Percentiles rank a stretch among this genome's conserved stretches.
These are phyloP conservation scores for Urocynchramus pylzowi DNA, from an alignment of 2,113 vertebrate species.

Conservation along the genomic window DNA sequence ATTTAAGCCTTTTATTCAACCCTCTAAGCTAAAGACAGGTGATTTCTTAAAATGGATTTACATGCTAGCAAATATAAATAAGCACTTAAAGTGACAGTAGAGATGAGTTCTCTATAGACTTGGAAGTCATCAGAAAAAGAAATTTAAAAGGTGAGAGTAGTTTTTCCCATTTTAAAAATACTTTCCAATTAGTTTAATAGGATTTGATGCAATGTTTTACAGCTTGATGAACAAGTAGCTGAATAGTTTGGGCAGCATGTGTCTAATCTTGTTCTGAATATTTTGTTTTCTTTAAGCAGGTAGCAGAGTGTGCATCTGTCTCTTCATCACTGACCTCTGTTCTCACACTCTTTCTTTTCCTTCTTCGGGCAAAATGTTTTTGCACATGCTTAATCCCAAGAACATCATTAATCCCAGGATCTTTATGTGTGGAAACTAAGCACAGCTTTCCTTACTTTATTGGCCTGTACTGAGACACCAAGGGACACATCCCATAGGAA, in stretches of 20 bases:
- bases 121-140: not conserved
- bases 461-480: not conserved
- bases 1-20: not conserved
- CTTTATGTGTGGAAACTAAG: not conserved
- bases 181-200: not conserved
- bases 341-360: not conserved
- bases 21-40: not conserved
- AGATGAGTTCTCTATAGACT: not conserved
- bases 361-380: not conserved
- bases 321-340: not conserved
- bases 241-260: not conserved
- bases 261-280: not conserved
- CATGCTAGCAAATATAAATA: not conserved
- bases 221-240: not conserved
- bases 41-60: not conserved
- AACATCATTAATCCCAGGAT: not conserved
- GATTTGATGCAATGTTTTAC: not conserved
- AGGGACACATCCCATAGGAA: not conserved
- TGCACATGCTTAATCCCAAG: not conserved
- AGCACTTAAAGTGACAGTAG: not conserved
- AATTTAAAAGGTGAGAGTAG: not conserved
- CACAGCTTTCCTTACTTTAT: not conserved
- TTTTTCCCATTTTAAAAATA: not conserved
- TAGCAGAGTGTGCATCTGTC: not conserved
- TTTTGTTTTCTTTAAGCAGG: not conserved